These are phyloP conservation scores for Gonioctena quinquepunctata DNA, from an alignment of 1,140 invertebrate genomes.

Conservation along the genomic window DNA sequence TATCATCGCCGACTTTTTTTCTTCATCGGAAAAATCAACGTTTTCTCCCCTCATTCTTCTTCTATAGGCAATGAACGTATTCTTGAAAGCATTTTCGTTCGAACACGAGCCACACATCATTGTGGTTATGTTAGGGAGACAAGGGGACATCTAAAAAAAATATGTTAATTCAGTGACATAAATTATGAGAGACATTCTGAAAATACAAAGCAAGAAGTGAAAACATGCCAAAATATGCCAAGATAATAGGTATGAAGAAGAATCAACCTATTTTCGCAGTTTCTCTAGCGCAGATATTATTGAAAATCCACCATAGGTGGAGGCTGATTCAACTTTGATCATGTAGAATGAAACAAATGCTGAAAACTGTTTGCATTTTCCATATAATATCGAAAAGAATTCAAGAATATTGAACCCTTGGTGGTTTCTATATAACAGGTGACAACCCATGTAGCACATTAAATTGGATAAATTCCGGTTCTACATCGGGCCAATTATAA, in stretches of 20 bases:
- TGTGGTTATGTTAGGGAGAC: constrained; percentile 79
- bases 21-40: constrained; percentile 77
- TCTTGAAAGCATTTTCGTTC: constrained; percentile 94
- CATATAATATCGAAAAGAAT: no score
- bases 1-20: constrained; percentile 74
- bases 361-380: no score
- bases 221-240: neutral
- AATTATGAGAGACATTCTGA: neutral
- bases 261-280: neutral
- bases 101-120: constrained; percentile 98
- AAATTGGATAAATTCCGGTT: no score
- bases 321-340: no score
- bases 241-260: neutral
- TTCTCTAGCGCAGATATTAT: no score
- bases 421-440: no score
- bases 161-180: neutral
- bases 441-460: no score
- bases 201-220: neutral
- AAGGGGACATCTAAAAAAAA: constrained; percentile 63
- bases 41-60: constrained; percentile 65
- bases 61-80: constrained; percentile 75
- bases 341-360: no score
- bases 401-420: no score
- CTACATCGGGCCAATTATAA: no score
- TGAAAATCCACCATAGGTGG: no score